phyloP scores from a whole-genome alignment of 2,113 vertebrate genomes.

The Stercorarius parasiticus region DNA sequence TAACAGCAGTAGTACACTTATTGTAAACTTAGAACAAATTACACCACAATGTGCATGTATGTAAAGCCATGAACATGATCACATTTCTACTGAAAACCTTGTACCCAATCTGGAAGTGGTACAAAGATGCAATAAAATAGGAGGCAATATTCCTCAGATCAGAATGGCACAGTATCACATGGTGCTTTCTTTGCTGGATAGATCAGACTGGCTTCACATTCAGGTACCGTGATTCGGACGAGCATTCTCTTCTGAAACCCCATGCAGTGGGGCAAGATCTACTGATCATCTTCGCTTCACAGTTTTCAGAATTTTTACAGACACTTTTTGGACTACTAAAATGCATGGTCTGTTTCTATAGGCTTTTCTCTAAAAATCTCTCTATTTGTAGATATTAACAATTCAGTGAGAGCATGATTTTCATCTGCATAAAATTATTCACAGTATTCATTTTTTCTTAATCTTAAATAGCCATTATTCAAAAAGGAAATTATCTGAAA shows the following conservation, averaged over 20 bases:
- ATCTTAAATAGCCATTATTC: neutral
- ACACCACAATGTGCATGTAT: fast-evolving
- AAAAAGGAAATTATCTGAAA: constrained; percentile 22
- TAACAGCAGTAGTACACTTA: neutral
- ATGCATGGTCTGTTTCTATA: neutral
- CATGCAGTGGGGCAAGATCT: neutral
- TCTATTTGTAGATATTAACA: neutral
- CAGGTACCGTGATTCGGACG: neutral
- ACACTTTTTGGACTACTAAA: neutral
- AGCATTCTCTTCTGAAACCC: neutral
- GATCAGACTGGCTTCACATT: neutral
- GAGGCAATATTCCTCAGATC: neutral
- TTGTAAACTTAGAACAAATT: neutral
- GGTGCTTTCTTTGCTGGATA: neutral
- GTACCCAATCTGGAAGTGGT: neutral
- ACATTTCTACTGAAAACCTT: neutral
- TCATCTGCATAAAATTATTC: constrained; percentile 14
- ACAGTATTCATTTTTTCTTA: constrained; percentile 18
- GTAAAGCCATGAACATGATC: neutral
- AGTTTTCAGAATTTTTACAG: neutral
- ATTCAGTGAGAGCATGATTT: neutral
- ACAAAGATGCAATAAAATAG: neutral
- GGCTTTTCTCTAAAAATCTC: neutral
- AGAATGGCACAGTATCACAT: neutral
- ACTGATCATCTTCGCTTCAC: neutral